Conservation (phyloP, 2,888 invertebrate genomes). For the Steinernema carpocapsae region DNA sequence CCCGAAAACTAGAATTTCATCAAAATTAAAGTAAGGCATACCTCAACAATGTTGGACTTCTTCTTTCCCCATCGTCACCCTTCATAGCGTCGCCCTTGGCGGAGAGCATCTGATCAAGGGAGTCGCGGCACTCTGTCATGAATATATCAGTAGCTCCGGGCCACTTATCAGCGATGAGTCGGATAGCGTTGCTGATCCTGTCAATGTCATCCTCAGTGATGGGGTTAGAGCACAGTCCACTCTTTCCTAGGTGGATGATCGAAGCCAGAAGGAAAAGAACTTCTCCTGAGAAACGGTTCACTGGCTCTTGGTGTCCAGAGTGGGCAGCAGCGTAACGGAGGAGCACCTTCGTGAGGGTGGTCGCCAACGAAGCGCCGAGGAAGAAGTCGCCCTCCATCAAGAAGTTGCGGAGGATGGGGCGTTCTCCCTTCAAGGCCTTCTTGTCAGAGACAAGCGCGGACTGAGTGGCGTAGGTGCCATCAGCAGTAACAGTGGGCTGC, state of each 20-base stretch:
- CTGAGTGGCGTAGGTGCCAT: conserved; percentile 98
- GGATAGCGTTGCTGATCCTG: conserved; percentile 71
- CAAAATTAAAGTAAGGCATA: conserved; percentile 28
- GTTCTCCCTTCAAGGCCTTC: conserved; percentile 45
- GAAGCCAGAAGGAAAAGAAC: conserved; percentile 87
- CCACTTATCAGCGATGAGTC: conserved; percentile 73
- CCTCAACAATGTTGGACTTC: conserved; percentile 56
- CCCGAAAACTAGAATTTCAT: not conserved
- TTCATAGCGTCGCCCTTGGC: conserved; percentile 64
- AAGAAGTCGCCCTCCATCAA: conserved; percentile 94
- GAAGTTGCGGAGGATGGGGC: conserved; percentile 84
- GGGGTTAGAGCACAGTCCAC: conserved; percentile 70
- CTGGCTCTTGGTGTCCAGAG: conserved; percentile 33
- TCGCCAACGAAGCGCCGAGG: conserved; percentile 87
- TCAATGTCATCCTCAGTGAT: conserved; percentile 96
- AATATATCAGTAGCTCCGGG: conserved; percentile 78
- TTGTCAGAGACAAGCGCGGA: conserved; percentile 78
- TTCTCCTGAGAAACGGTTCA: conserved; percentile 74
- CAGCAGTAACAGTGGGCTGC: conserved; percentile 88
- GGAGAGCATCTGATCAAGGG: conserved; percentile 81
- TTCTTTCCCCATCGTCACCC: conserved; percentile 53
- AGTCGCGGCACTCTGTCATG: conserved; percentile 78
- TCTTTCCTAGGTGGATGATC: conserved; percentile 84
- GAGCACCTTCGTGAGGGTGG: conserved; percentile 87
- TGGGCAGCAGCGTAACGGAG: conserved; percentile 73